phyloP scores from a whole-genome alignment of 64 coral and sea anemone genomes.

The Astreopora myriophthalma region DNA sequence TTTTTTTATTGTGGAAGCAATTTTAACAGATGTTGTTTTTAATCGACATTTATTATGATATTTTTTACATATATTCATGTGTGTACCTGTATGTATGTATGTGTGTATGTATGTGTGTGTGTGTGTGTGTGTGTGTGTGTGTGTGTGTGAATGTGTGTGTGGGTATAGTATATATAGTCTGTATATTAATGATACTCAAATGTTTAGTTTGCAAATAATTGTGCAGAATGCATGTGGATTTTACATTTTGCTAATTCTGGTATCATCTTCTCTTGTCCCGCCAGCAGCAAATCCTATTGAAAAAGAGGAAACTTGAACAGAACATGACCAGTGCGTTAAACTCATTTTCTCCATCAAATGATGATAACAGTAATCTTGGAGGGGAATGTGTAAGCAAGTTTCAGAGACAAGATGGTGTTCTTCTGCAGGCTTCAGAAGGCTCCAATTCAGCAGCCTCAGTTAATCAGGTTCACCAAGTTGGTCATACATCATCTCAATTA shows the following conservation, averaged over 20 bases:
- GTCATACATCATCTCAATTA: constrained; percentile 15
- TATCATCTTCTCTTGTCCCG: constrained; percentile 79
- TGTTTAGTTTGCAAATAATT: constrained; percentile 79
- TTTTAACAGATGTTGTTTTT: constrained; percentile 16
- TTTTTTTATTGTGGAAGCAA: not conserved
- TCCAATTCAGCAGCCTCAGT: not conserved
- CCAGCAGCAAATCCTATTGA: constrained; percentile 91
- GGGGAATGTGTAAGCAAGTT: constrained; percentile 65
- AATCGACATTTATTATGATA: constrained; percentile 8
- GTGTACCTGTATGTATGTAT: too few species aligned
- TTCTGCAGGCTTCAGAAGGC: constrained; percentile 5
- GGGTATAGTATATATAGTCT: not conserved
- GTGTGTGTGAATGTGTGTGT: not conserved
- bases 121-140: too few species aligned
- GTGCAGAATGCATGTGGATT: constrained; percentile 67
- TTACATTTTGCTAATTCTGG: constrained; percentile 67
- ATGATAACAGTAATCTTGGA: constrained; percentile 12
- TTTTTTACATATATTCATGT: too few species aligned
- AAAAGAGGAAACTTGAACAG: constrained; percentile 90
- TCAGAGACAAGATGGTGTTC: constrained; percentile 47
- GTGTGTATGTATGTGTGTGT: too few species aligned
- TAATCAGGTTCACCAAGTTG: constrained; percentile 10
- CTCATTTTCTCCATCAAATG: not conserved
- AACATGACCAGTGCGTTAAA: constrained; percentile 67
- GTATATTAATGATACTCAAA: constrained; percentile 15